Evolutionary conservation across 2,888 invertebrate species (phyloP).

Genomic region (Agrotis segetum): DNA sequence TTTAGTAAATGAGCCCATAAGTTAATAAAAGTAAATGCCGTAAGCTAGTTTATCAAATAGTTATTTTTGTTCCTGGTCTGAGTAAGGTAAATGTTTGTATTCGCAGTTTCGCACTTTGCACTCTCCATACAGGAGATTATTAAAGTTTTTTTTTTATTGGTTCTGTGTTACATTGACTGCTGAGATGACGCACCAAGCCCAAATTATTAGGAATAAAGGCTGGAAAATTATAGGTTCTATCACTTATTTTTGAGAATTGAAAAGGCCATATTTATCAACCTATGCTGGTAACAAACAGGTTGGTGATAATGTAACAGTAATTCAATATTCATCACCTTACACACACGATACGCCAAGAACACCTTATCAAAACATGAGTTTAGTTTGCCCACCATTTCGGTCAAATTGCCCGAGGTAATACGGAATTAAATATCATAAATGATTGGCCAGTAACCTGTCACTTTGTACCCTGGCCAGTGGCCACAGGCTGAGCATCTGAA

Average conservation of each 20-base stretch:
- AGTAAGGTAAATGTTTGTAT: too few relatives aligned
- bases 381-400: not conserved
- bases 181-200: not conserved
- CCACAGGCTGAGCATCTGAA: constrained; percentile 53
- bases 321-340: constrained; percentile 5
- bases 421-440: constrained; percentile 45
- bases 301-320: not conserved
- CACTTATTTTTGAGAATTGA: not conserved
- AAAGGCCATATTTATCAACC: not conserved
- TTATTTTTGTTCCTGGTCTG: too few relatives aligned
- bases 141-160: not conserved
- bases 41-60: too few relatives aligned
- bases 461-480: constrained; percentile 8
- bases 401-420: constrained; percentile 36
- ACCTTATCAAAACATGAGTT: constrained; percentile 35
- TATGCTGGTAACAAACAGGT: not conserved
- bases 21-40: too few relatives aligned
- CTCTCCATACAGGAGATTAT: too few relatives aligned
- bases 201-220: not conserved
- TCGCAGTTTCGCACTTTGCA: too few relatives aligned
- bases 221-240: not conserved
- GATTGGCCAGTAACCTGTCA: constrained; percentile 42
- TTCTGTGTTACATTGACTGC: not conserved
- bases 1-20: too few relatives aligned
- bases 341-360: constrained; percentile 2